Evolutionary conservation across 2,113 vertebrate genomes (phyloP).

Genomic region (Corvus hawaiiensis): DNA sequence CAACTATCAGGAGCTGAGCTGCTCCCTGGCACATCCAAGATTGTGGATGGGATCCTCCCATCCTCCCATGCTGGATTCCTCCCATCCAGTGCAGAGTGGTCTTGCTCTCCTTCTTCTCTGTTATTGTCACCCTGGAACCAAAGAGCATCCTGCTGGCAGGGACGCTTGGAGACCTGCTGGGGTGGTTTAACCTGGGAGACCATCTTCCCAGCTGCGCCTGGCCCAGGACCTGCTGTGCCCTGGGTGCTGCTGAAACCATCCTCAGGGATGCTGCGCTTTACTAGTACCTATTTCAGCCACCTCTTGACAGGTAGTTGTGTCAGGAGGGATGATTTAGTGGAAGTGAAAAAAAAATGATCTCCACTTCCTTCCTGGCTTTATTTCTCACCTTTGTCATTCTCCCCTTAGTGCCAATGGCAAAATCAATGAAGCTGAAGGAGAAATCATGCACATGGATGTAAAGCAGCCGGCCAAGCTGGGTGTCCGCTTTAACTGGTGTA

Average conservation of each 20-base stretch:
- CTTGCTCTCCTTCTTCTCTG: background rate
- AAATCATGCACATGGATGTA: conserved; percentile 72
- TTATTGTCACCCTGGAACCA: background rate
- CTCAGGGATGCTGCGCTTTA: background rate
- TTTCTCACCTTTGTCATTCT: background rate
- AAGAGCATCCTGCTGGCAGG: background rate
- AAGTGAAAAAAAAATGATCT: background rate
- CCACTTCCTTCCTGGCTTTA: background rate
- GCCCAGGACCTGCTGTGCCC: background rate
- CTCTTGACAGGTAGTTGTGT: background rate
- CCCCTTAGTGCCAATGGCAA: conserved; percentile 69
- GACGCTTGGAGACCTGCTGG: background rate
- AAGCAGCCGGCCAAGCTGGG: conserved; percentile 85
- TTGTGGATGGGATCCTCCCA: background rate
- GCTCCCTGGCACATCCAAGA: background rate
- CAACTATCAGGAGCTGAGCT: background rate
- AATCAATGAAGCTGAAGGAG: conserved; percentile 77
- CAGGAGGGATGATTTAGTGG: background rate
- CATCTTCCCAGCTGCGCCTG: rapidly evolving
- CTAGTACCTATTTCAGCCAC: background rate
- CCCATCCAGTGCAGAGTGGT: rapidly evolving
- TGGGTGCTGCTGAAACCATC: background rate
- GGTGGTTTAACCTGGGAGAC: background rate
- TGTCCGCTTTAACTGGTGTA: conserved; percentile 85
- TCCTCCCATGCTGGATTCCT: background rate